Percentiles rank a stretch among this genome's conserved stretches.
phyloP scores from a whole-genome alignment of 2,888 invertebrate genomes.

The Cheilosia urbana region DNA sequence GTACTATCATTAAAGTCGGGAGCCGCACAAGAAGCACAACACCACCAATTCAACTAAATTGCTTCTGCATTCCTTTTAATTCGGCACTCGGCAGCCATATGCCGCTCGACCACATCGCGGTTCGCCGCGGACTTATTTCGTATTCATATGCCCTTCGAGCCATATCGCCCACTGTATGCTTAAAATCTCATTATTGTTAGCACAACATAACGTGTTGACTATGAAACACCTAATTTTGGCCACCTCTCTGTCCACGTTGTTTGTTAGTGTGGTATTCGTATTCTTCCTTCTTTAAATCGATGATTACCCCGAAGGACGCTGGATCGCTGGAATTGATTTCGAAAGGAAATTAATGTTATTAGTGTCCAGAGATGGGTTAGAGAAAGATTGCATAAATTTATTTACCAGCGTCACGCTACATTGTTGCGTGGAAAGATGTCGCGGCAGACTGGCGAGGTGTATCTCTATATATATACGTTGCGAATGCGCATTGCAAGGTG shows the following conservation, averaged over 20 bases:
- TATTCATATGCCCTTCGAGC: background rate
- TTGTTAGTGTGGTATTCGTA: background rate
- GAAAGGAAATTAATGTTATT: slow-evolving; percentile 54
- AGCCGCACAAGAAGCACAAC: background rate
- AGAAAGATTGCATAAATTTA: slow-evolving; percentile 39
- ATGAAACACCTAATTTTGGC: slow-evolving; percentile 55
- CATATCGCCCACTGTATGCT: slow-evolving; percentile 18
- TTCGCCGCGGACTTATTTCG: background rate
- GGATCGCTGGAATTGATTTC: slow-evolving; percentile 28
- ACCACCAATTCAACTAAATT: slow-evolving; percentile 36
- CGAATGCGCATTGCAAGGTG: slow-evolving; percentile 20
- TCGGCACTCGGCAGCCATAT: slow-evolving; percentile 21
- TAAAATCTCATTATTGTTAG: slow-evolving; percentile 61
- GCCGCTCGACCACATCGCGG: background rate
- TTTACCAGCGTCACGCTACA: slow-evolving; percentile 43
- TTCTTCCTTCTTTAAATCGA: background rate
- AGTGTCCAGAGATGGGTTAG: background rate
- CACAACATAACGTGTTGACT: slow-evolving; percentile 43
- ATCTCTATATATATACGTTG: background rate
- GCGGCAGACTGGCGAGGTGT: background rate
- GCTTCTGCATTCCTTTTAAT: slow-evolving; percentile 29
- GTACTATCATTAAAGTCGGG: slow-evolving; percentile 38
- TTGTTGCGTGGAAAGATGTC: slow-evolving; percentile 16
- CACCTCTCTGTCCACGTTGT: slow-evolving; percentile 1
- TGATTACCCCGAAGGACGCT: background rate